A percentile compares a stretch with the other conserved stretches of the same genome.
Evolutionary conservation across 2,113 vertebrate genomes (phyloP).

Genomic region (Heterotis niloticus): DNA sequence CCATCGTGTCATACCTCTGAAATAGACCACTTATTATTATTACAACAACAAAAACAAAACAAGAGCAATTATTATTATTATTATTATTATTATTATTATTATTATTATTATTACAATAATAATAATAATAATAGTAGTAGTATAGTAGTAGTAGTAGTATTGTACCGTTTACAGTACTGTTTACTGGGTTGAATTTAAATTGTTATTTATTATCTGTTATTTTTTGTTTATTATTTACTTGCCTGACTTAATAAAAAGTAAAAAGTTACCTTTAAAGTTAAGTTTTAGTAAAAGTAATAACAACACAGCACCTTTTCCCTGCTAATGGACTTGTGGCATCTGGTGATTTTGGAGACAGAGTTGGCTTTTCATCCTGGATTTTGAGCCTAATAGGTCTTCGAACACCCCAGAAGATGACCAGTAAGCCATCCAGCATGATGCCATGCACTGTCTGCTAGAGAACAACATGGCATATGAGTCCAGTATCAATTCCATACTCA

Average conservation of each 20-base stretch:
- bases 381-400: conserved; percentile 78
- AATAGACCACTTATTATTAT: conserved; percentile 27
- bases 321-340: conserved; percentile 57
- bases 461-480: conserved; percentile 14
- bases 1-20: conserved; percentile 89
- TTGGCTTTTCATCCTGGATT: conserved; percentile 85
- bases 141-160: too few species aligned
- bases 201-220: not conserved
- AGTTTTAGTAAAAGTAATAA: too few species aligned
- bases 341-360: conserved; percentile 52
- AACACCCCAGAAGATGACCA: conserved; percentile 87
- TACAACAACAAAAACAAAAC: too few species aligned
- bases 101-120: too few species aligned
- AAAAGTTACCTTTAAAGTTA: too few species aligned
- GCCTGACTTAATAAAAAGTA: too few species aligned
- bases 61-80: too few species aligned
- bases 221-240: too few species aligned
- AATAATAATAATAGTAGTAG: too few species aligned
- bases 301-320: conserved; percentile 64
- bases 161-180: too few species aligned
- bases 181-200: not conserved
- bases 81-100: too few species aligned
- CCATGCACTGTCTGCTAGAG: conserved; percentile 47
- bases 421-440: conserved; percentile 74
- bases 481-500: too few species aligned